Percentiles rank a stretch among this genome's conserved stretches.
phyloP scores from a whole-genome alignment of 2,113 vertebrate genomes.

The Paratilapia polleni region DNA sequence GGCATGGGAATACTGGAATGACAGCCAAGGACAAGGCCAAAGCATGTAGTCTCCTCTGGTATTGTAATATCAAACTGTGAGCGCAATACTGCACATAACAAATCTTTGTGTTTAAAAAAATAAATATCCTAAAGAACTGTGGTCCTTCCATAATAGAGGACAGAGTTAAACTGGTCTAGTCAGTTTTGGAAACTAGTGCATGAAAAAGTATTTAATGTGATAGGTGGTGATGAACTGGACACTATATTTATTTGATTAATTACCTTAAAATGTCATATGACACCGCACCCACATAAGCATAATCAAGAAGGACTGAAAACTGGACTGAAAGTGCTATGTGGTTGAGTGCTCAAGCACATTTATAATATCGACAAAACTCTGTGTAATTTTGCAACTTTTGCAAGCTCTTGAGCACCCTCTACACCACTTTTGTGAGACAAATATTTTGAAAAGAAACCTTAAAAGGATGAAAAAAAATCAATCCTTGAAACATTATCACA shows the following conservation, averaged over 20 bases:
- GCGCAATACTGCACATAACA: not conserved
- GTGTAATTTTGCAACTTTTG: slow-evolving; percentile 25
- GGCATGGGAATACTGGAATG: slow-evolving; percentile 51
- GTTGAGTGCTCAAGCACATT: not conserved
- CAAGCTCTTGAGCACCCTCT: not conserved
- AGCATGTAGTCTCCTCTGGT: slow-evolving; percentile 25
- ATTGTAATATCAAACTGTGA: slow-evolving; percentile 4
- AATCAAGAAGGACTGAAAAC: not conserved
- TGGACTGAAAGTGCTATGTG: not conserved
- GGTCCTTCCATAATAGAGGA: not conserved
- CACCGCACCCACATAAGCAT: not conserved
- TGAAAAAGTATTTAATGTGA: not conserved
- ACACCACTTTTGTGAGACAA: not conserved
- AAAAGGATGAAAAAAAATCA: slow-evolving; percentile 28
- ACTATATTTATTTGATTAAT: not conserved
- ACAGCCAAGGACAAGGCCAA: slow-evolving; percentile 44
- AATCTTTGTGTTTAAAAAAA: not conserved
- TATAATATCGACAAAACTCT: slow-evolving; percentile 14
- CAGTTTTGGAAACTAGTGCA: not conserved
- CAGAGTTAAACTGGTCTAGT: not conserved
- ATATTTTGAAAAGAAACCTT: slow-evolving; percentile 24
- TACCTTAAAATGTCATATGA: not conserved
- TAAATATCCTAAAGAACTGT: not conserved
- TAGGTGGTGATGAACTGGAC: not conserved
- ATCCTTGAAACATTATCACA: slow-evolving; percentile 10